phyloP scores from a whole-genome alignment of 1,140 invertebrate genomes.

The Scylla paramamosain region DNA sequence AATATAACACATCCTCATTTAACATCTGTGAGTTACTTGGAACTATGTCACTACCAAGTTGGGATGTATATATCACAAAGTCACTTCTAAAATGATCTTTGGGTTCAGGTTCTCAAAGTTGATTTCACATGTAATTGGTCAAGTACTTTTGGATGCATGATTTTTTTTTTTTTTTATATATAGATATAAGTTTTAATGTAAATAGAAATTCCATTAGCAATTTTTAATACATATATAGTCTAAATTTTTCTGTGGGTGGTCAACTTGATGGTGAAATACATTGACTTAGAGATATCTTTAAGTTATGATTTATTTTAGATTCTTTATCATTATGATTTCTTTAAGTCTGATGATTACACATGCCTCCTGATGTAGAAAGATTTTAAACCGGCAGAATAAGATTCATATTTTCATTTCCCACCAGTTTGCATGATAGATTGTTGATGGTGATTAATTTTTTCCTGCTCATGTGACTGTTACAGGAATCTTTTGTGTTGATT shows the following conservation, averaged over 20 bases:
- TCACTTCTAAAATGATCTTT: neutral
- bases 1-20: neutral
- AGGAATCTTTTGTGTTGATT: neutral
- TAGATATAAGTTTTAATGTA: neutral
- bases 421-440: neutral
- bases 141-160: neutral
- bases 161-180: neutral
- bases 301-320: too few species aligned
- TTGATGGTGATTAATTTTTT: neutral
- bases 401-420: neutral
- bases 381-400: neutral
- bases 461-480: neutral
- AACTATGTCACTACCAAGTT: conserved; percentile 7
- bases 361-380: neutral
- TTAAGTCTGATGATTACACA: neutral
- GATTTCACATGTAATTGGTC: neutral
- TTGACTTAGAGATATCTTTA: neutral
- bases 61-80: neutral
- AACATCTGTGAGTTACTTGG: neutral
- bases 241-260: neutral
- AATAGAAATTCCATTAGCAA: neutral
- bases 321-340: too few species aligned
- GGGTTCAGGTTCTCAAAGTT: neutral
- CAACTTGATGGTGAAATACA: neutral
- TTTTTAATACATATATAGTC: neutral